Evolutionary conservation across 2,888 invertebrate genomes (phyloP), one percentile per base, ranked within the genome.

Genomic region (Temnothorax rugatulus): DNA sequence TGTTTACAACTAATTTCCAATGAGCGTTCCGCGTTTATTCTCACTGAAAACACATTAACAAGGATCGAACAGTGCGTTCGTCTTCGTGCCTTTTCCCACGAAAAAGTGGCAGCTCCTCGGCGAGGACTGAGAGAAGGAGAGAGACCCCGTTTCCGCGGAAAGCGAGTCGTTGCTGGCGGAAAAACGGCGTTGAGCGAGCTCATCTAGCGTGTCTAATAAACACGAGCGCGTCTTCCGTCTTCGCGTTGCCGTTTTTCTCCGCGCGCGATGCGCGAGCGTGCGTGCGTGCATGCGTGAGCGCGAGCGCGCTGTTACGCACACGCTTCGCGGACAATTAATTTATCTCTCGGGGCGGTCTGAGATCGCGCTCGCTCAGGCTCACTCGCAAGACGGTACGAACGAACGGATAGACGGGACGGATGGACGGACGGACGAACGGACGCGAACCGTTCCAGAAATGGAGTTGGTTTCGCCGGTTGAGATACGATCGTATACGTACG

Each of bases 391-490:
- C 57, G 21, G 21, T 44, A 59, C 41, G 41, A 9, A 76, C 76
- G 41, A 21, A 34, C 63, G 41, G 21, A 44, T 29, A n/a, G 41
- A 54, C 15, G 50, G 8, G 8, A 61, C 75, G 64, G 25, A 59
- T 76, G 83, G 3, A 76, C 63, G 63, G 69, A 76, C 82, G 82
- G 76, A 88, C 89, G 86, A 82, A 77, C 47, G 73, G 73, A 79
- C 79, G 73, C 57, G 25, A 59, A 73, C 90, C 92, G 77, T 84
- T 93, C 94, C 94, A 93, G 91, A 94, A 94, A 94, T 94, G 94
- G 94, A 94, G 88, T 94, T 93, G 93, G 93, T 92, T 93, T 93
- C 93, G 93, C 93, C 91, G 92, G 91, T 91, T 91, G 89, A 94
- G 94, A 94, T 94, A 93, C 94, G 93, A 94, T 94, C 93, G 93